Conservation (phyloP, 2,888 invertebrate genomes). For the Cacoxenus indagator region DNA sequence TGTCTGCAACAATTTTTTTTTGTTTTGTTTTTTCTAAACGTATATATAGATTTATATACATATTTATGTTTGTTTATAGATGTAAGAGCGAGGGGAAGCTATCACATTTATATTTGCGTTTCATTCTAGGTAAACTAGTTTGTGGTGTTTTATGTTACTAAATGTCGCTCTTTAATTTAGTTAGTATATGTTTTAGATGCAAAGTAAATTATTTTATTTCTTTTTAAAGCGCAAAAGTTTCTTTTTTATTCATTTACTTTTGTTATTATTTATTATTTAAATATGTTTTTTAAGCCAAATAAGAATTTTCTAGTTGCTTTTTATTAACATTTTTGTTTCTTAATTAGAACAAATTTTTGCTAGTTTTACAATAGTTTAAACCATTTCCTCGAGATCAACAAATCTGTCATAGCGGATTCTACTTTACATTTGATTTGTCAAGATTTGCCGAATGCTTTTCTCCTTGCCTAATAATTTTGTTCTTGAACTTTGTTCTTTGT, state of each 20-base stretch:
- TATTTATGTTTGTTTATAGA: background rate
- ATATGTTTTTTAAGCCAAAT: slow-evolving; percentile 38
- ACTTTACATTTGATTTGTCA: slow-evolving; percentile 18
- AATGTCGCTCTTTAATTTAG: background rate
- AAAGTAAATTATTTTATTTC: background rate
- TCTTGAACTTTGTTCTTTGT: slow-evolving; percentile 57
- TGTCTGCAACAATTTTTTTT: background rate
- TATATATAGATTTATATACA: background rate
- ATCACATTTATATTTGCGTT: slow-evolving; percentile 11
- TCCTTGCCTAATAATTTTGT: slow-evolving; percentile 17
- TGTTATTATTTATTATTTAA: slow-evolving; percentile 7
- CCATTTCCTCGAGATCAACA: background rate
- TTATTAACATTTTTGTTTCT: background rate
- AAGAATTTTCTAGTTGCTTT: slow-evolving; percentile 6
- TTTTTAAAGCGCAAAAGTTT: too few relatives aligned
- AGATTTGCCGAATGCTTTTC: slow-evolving; percentile 24
- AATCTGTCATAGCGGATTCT: background rate
- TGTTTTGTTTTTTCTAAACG: background rate
- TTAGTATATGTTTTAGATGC: background rate
- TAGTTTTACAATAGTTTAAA: background rate
- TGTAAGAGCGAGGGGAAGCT: background rate
- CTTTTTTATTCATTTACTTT: slow-evolving; percentile 25
- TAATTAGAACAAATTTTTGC: too few relatives aligned
- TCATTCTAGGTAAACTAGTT: slow-evolving; percentile 8
- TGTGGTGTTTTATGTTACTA: background rate